A percentile compares a stretch with the other conserved stretches of the same genome.
phyloP scores from a whole-genome alignment of 2,797 vertebrate genomes.

The Hephaestus fuliginosus region DNA sequence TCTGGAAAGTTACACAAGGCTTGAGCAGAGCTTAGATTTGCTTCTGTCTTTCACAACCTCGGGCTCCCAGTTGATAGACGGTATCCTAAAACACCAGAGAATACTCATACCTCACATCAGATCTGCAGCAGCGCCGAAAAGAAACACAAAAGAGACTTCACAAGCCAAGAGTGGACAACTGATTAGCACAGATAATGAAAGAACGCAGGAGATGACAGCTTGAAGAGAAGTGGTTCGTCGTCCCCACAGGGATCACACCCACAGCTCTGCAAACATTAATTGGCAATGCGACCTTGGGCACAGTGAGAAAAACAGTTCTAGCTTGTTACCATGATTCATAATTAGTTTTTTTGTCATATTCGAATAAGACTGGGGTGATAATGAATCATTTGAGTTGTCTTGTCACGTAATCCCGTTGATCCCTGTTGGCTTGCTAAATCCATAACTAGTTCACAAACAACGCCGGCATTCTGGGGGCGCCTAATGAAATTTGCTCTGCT shows the following conservation, averaged over 20 bases:
- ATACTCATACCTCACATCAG: neutral
- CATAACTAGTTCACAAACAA: slow-evolving; percentile 70
- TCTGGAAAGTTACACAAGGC: neutral
- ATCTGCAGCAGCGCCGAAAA: slow-evolving; percentile 30
- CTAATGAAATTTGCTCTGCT: slow-evolving; percentile 66
- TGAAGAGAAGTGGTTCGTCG: slow-evolving; percentile 62
- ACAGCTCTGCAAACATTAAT: slow-evolving; percentile 74
- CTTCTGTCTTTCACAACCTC: slow-evolving; percentile 14
- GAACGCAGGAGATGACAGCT: slow-evolving; percentile 65
- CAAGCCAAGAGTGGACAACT: slow-evolving; percentile 60
- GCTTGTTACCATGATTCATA: slow-evolving; percentile 71
- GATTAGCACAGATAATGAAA: slow-evolving; percentile 73
- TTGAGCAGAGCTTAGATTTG: neutral
- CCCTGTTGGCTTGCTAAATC: slow-evolving; percentile 62
- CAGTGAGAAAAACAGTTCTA: slow-evolving; percentile 62
- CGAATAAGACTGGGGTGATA: slow-evolving; percentile 64
- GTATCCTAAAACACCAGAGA: slow-evolving; percentile 29
- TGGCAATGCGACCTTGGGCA: slow-evolving; percentile 71
- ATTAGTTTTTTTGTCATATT: slow-evolving; percentile 67
- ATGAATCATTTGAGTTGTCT: slow-evolving; percentile 70
- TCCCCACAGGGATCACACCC: slow-evolving; percentile 59
- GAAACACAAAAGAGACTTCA: slow-evolving; percentile 39
- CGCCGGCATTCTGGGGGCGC: slow-evolving; percentile 39
- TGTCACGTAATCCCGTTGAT: slow-evolving; percentile 68
- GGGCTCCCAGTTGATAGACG: slow-evolving; percentile 5